Base-by-base conservation (phyloP, 2,113 vertebrate species). In the Thinocorus orbignyianus region DNA sequence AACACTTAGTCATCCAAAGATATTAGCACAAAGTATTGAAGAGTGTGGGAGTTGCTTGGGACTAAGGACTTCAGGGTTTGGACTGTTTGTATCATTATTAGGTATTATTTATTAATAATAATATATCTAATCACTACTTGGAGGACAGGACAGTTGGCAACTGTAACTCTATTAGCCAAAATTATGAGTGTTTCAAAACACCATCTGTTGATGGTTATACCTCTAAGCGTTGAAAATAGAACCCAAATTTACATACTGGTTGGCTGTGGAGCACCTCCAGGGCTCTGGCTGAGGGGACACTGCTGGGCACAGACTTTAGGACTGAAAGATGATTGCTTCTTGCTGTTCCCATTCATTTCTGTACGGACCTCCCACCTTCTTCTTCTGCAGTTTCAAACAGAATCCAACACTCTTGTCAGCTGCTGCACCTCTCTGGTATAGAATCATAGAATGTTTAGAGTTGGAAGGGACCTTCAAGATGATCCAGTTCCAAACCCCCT, bases 151-250 rank as follows among this genome's bases (percentile, higher is more conserved):
- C 88, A 95, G 93, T 93, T 96, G 95, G 94, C 86, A 94, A 87
- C 60, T 80, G 88, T 35, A 94, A 68, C 74, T 96, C 92, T 64
- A 95, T 81, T 88, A 97, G 95, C 72, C 88, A 80, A 93, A 97
- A 92, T 79, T 33, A 95, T 10, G 92, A 95, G 74, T 44, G 88
- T 96, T 97, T 95, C 95, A 88, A 90, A 95, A 93, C 73, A 94
- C 97, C 97, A 97, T 97, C 97, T 97, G 96, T 39, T 94, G 92
- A 94, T 91, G 90, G 93, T 82, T 95, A n/a, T n/a, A 96, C 84
- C 94, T 97, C 94, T 18, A 60, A 96, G 85, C 51, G 37, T 86
- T 51, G 60, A 77, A 95, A 97, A 96, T 68, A 97, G 89, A 92
- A 95, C n/a, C 25, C 16, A n/a, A 24, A 82, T 92, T 92, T 92